A percentile compares a stretch with the other conserved stretches of the same genome.
Evolutionary conservation across 2,888 invertebrate genomes (phyloP).

Genomic region (Morpho deidamia): DNA sequence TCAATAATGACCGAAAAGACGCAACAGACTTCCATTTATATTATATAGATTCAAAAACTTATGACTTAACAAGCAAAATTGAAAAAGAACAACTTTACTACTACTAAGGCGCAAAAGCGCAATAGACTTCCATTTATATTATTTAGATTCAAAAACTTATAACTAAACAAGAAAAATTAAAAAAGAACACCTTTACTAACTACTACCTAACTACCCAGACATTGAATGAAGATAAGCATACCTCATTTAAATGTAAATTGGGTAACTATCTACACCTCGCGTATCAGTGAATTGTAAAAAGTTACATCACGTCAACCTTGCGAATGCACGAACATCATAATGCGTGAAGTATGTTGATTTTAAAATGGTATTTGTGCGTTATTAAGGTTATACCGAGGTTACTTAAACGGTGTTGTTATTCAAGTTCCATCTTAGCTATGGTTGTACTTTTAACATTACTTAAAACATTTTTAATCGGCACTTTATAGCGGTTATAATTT

Average conservation of each 20-base stretch:
- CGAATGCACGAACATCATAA: slow-evolving; percentile 2
- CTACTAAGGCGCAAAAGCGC: too few species aligned
- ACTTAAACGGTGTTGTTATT: not conserved
- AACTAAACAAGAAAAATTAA: too few species aligned
- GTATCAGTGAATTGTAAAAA: slow-evolving; percentile 16
- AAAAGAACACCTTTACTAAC: too few species aligned
- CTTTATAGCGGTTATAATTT: too few species aligned
- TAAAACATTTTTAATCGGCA: too few species aligned
- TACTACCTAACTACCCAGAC: not conserved
- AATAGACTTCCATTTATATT: too few species aligned
- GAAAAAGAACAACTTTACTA: too few species aligned
- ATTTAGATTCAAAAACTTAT: too few species aligned
- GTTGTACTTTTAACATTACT: not conserved
- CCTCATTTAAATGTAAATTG: slow-evolving; percentile 5
- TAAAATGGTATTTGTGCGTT: not conserved
- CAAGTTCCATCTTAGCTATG: not conserved
- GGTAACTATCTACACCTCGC: slow-evolving; percentile 7
- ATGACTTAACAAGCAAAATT: too few species aligned
- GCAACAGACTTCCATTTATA: too few species aligned
- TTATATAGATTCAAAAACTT: too few species aligned
- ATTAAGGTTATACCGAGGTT: slow-evolving; percentile 1
- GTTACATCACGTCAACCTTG: slow-evolving; percentile 19
- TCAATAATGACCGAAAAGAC: too few species aligned
- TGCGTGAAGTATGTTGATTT: slow-evolving; percentile 6
- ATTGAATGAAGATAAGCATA: slow-evolving; percentile 1